Evolutionary conservation across 2,113 vertebrate species (phyloP).

Genomic region (Microcebus griseorufus): DNA sequence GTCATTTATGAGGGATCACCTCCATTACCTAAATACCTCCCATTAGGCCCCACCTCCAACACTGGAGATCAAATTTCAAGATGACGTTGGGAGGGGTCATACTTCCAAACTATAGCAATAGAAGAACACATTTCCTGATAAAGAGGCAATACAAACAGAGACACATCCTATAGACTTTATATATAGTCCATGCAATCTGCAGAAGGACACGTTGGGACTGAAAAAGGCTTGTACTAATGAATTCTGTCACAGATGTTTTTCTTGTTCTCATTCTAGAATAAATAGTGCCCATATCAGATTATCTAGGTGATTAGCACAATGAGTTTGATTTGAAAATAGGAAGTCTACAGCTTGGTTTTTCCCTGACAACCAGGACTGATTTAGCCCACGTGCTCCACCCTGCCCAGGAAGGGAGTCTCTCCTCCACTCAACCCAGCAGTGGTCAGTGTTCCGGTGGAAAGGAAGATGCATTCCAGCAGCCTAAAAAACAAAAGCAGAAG

Average conservation of each 20-base stretch:
- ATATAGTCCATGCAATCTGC: not conserved
- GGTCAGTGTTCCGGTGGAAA: not conserved
- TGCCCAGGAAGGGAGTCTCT: not conserved
- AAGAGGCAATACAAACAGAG: not conserved
- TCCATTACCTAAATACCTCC: not conserved
- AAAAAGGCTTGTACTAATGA: not conserved
- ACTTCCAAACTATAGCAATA: not conserved
- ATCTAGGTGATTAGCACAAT: not conserved
- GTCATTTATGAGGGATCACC: not conserved
- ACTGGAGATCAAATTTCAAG: not conserved
- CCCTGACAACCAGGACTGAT: not conserved
- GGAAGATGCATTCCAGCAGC: slow-evolving; percentile 58
- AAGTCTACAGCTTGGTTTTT: not conserved
- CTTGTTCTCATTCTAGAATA: not conserved
- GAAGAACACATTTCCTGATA: not conserved
- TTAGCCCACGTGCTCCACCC: not conserved
- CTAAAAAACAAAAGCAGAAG: slow-evolving; percentile 6
- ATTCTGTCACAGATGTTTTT: not conserved
- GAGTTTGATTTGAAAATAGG: not conserved
- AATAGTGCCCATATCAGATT: not conserved
- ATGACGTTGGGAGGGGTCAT: not conserved
- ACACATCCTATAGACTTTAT: not conserved
- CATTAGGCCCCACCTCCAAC: not conserved
- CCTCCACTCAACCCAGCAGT: not conserved
- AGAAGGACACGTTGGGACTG: not conserved